Evolutionary conservation across 2,888 invertebrate genomes (phyloP).

Genomic region (Coenonympha arcania): DNA sequence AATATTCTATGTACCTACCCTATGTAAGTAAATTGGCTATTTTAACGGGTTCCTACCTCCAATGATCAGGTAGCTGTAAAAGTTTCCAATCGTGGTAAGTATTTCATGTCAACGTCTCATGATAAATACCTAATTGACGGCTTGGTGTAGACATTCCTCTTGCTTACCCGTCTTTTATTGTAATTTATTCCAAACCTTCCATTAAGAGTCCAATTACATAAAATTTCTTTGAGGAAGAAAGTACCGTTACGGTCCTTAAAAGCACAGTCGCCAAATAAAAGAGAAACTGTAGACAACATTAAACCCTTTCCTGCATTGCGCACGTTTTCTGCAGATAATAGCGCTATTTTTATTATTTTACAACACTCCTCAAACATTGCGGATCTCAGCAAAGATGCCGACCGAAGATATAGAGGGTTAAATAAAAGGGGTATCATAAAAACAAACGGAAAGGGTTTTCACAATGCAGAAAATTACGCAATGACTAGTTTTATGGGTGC

Average conservation of each 20-base stretch:
- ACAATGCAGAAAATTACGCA: constrained; percentile 73
- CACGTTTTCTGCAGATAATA: constrained; percentile 66
- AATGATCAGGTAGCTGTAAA: not conserved
- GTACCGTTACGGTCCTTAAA: constrained; percentile 60
- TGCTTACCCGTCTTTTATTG: constrained; percentile 46
- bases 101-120: constrained; percentile 22
- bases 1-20: no score
- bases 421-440: constrained; percentile 65
- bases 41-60: no score
- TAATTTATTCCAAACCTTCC: constrained; percentile 39
- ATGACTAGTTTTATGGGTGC: constrained; percentile 56
- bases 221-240: constrained; percentile 45
- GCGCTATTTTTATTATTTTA: constrained; percentile 71
- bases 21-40: not conserved
- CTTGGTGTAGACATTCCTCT: constrained; percentile 45
- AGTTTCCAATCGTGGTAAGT: constrained; percentile 29
- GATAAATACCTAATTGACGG: constrained; percentile 40
- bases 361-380: constrained; percentile 55
- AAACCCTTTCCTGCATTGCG: constrained; percentile 58
- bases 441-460: constrained; percentile 72
- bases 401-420: constrained; percentile 40
- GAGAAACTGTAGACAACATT: constrained; percentile 53
- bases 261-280: constrained; percentile 47
- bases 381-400: constrained; percentile 67
- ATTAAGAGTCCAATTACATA: constrained; percentile 44